A percentile compares a stretch with the other conserved stretches of the same genome.
Conservation (phyloP, 30 jellyfish, hydroid and myxozoan genomes). For the Cassiopea andromeda region DNA sequence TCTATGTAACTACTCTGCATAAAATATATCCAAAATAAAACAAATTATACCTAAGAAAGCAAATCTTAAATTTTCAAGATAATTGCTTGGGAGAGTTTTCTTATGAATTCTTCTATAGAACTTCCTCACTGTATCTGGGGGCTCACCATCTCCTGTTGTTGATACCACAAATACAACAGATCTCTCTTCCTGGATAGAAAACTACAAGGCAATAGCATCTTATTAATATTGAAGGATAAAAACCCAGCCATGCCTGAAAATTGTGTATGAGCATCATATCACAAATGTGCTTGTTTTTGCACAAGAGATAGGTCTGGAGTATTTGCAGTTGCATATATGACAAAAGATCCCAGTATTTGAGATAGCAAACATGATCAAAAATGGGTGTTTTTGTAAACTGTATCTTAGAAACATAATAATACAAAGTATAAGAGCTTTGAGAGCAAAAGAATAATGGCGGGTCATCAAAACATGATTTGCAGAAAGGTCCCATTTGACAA, state of each 20-base stretch:
- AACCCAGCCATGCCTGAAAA: background rate
- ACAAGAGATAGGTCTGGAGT: too few relatives aligned
- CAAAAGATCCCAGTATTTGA: too few relatives aligned
- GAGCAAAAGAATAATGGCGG: too few relatives aligned
- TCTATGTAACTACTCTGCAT: background rate
- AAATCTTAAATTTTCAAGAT: constrained; percentile 53
- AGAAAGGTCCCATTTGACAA: too few relatives aligned
- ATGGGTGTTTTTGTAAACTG: too few relatives aligned
- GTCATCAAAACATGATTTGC: too few relatives aligned
- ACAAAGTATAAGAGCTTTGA: too few relatives aligned
- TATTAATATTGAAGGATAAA: background rate
- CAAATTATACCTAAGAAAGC: constrained; percentile 77
- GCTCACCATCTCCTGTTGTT: constrained; percentile 97
- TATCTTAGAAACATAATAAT: too few relatives aligned
- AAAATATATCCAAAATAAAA: background rate
- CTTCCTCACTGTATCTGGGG: constrained; percentile 89
- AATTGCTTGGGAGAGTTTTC: constrained; percentile 70
- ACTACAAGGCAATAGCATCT: constrained; percentile 24
- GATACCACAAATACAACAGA: constrained; percentile 83
- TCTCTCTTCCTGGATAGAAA: constrained; percentile 60
- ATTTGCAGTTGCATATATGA: too few relatives aligned
- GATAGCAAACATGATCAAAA: too few relatives aligned
- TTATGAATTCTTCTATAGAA: constrained; percentile 80
- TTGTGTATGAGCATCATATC: background rate
- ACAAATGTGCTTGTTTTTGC: too few relatives aligned